phyloP scores from a whole-genome alignment of 2,888 invertebrate genomes.

The Eudemis profundana region DNA sequence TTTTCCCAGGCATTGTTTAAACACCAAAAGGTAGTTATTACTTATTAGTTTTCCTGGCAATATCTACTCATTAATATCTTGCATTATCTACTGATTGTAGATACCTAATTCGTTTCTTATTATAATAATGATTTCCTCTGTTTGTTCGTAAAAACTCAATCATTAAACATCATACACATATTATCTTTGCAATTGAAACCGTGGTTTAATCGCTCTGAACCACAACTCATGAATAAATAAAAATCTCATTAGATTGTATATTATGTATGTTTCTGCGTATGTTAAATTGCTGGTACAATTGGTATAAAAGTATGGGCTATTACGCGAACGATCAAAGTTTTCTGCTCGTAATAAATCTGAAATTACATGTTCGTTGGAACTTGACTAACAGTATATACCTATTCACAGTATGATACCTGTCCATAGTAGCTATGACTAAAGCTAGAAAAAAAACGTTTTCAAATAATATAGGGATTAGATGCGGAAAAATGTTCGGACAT shows the following conservation, averaged over 20 bases:
- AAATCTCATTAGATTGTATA: slow-evolving; percentile 65
- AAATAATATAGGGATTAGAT: too few species aligned
- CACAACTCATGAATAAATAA: slow-evolving; percentile 74
- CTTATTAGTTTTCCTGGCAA: not conserved
- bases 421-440: too few species aligned
- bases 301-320: slow-evolving; percentile 53
- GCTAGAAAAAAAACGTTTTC: too few species aligned
- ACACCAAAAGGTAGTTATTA: not conserved
- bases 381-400: slow-evolving; percentile 3
- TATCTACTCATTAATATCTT: not conserved
- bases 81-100: not conserved
- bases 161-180: slow-evolving; percentile 13
- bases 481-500: too few species aligned
- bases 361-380: slow-evolving; percentile 63
- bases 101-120: not conserved
- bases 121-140: slow-evolving; percentile 18
- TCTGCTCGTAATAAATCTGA: slow-evolving; percentile 65
- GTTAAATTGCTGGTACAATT: slow-evolving; percentile 56
- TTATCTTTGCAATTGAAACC: slow-evolving; percentile 77
- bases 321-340: slow-evolving; percentile 59
- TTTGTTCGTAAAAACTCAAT: slow-evolving; percentile 15
- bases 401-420: too few species aligned
- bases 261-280: slow-evolving; percentile 51
- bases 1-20: not conserved
- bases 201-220: slow-evolving; percentile 65